These are phyloP conservation scores for Chrysodeixis includens DNA, from an alignment of 2,888 invertebrate genomes.

Conservation along the genomic window DNA sequence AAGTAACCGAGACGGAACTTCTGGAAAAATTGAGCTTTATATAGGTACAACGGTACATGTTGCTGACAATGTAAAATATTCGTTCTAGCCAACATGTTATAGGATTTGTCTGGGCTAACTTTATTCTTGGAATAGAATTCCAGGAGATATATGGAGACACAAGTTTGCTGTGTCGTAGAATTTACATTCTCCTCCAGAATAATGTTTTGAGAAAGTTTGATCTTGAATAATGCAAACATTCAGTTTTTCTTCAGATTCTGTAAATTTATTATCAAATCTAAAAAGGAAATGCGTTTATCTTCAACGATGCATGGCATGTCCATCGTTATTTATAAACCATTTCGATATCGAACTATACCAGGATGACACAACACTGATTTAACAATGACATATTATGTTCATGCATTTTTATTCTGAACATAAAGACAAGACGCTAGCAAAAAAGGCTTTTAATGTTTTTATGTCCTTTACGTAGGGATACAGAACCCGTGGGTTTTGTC, in stretches of 20 bases:
- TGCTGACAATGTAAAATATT: background rate
- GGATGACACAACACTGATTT: too few relatives aligned
- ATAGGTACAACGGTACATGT: background rate
- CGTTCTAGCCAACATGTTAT: background rate
- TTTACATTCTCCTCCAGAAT: background rate
- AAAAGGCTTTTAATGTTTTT: background rate
- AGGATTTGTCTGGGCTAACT: background rate
- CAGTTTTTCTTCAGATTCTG: too few relatives aligned
- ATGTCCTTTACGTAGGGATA: constrained; percentile 6
- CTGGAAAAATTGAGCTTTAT: background rate
- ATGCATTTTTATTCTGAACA: background rate
- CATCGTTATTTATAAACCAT: too few relatives aligned
- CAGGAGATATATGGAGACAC: background rate
- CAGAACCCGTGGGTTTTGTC: background rate
- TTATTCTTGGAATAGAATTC: background rate
- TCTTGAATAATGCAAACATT: background rate
- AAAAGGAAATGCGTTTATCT: too few relatives aligned
- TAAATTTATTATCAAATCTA: too few relatives aligned
- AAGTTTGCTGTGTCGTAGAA: background rate
- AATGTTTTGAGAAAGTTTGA: background rate
- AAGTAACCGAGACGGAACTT: background rate
- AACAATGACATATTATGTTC: background rate
- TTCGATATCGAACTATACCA: too few relatives aligned
- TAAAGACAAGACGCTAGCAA: background rate
- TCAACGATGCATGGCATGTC: too few relatives aligned